Percentiles rank a stretch among this genome's conserved stretches.
Evolutionary conservation across 2,888 invertebrate genomes (phyloP).

Genomic region (Melanophora roralis): DNA sequence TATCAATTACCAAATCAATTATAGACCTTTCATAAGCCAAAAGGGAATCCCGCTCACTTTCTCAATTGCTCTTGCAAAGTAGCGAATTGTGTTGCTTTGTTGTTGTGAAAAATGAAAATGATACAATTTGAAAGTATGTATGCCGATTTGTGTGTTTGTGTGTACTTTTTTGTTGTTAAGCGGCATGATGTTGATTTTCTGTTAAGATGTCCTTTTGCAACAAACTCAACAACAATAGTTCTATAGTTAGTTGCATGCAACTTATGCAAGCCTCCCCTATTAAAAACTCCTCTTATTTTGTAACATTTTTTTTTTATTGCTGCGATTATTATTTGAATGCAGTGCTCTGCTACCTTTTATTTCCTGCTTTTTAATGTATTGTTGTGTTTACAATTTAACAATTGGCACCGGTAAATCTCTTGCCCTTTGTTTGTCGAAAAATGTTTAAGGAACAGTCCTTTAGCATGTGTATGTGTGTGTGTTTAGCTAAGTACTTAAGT

Average conservation of each 20-base stretch:
- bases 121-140: slow-evolving; percentile 57
- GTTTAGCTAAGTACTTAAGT: slow-evolving; percentile 57
- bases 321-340: background rate
- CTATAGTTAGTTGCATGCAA: slow-evolving; percentile 42
- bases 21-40: slow-evolving; percentile 53
- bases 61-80: background rate
- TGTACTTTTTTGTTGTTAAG: background rate
- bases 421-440: slow-evolving; percentile 30
- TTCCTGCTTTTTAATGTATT: slow-evolving; percentile 10
- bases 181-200: slow-evolving; percentile 44
- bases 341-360: slow-evolving; percentile 32
- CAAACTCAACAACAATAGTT: background rate
- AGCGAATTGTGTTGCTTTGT: background rate
- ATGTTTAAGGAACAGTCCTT: background rate
- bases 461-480: too few species aligned
- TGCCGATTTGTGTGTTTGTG: slow-evolving; percentile 23
- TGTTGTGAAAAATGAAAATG: slow-evolving; percentile 34
- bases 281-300: background rate
- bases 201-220: slow-evolving; percentile 55
- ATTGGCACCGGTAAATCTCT: slow-evolving; percentile 52
- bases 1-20: slow-evolving; percentile 68
- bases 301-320: background rate
- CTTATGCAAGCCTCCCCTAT: slow-evolving; percentile 52
- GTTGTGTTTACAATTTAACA: slow-evolving; percentile 52
- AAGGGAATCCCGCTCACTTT: slow-evolving; percentile 34